phyloP scores from a whole-genome alignment of 2,797 vertebrate species.

The Gambusia yucatana region DNA sequence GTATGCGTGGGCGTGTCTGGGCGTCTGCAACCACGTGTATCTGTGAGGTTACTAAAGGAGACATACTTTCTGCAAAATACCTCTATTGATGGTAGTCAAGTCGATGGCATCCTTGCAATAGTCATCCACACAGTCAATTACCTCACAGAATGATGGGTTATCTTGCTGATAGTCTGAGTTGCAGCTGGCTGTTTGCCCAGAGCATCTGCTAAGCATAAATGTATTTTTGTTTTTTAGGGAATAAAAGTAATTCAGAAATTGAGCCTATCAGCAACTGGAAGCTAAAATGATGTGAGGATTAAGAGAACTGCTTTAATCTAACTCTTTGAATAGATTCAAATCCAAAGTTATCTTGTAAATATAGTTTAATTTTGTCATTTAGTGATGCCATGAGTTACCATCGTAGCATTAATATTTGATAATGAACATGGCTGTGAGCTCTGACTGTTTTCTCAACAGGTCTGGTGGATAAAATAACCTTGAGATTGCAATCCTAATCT shows the following conservation, averaged over 20 bases:
- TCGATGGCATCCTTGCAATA: conserved; percentile 77
- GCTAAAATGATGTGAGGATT: conserved; percentile 29
- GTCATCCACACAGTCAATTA: conserved; percentile 74
- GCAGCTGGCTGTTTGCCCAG: conserved; percentile 56
- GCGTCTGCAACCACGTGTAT: conserved; percentile 4
- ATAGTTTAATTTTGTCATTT: background rate
- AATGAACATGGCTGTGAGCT: conserved; percentile 4
- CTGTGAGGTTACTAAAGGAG: conserved; percentile 56
- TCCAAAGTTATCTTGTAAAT: conserved; percentile 1
- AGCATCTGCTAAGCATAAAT: conserved; percentile 52
- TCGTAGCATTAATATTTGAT: conserved; percentile 12
- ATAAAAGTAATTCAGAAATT: conserved; percentile 55
- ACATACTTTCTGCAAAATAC: conserved; percentile 67
- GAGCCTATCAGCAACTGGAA: conserved; percentile 30
- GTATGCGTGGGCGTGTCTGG: background rate
- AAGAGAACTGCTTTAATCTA: conserved; percentile 16
- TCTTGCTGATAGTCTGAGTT: conserved; percentile 57
- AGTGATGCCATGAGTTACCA: background rate
- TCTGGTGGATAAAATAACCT: conserved; percentile 18
- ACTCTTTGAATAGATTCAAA: conserved; percentile 10
- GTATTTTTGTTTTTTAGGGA: conserved; percentile 39
- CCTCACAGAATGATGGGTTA: conserved; percentile 63
- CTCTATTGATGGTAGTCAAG: conserved; percentile 75
- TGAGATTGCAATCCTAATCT: conserved; percentile 19
- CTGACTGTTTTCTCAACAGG: conserved; percentile 17